Conservation (phyloP, 2,113 vertebrate genomes). For the Microtus montanus region DNA sequence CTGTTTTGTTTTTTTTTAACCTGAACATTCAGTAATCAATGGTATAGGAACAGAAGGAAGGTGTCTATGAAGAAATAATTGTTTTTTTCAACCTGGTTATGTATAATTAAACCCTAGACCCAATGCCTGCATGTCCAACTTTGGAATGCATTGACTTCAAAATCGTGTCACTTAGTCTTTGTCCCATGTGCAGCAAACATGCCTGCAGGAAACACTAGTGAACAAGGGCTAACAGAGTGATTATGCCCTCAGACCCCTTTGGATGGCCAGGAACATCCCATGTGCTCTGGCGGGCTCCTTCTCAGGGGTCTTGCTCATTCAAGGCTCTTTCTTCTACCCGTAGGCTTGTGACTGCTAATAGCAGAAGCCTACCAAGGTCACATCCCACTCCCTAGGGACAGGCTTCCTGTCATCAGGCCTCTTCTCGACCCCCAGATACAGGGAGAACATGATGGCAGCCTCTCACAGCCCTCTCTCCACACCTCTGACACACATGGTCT, state of each 20-base stretch:
- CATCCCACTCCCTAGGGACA: neutral
- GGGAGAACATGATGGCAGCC: slow-evolving; percentile 35
- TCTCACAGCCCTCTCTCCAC: neutral
- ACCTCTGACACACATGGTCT: slow-evolving; percentile 52
- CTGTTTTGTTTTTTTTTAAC: neutral
- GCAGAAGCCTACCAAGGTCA: neutral
- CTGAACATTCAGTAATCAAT: neutral
- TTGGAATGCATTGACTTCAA: neutral
- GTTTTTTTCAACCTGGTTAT: neutral
- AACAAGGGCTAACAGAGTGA: neutral
- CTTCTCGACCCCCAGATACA: slow-evolving; percentile 62
- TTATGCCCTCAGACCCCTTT: neutral
- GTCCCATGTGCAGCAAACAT: neutral
- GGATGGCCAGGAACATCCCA: no score
- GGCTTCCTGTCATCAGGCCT: slow-evolving; percentile 69
- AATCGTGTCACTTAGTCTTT: neutral
- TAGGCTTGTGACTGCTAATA: neutral
- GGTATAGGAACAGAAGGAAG: neutral
- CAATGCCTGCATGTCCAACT: neutral
- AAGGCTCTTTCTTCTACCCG: neutral
- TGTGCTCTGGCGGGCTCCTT: neutral
- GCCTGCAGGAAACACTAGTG: neutral
- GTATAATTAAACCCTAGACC: neutral
- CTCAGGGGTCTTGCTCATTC: neutral
- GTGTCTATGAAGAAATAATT: neutral